phyloP scores from a whole-genome alignment of 2,888 invertebrate species.

The Noctua comes region DNA sequence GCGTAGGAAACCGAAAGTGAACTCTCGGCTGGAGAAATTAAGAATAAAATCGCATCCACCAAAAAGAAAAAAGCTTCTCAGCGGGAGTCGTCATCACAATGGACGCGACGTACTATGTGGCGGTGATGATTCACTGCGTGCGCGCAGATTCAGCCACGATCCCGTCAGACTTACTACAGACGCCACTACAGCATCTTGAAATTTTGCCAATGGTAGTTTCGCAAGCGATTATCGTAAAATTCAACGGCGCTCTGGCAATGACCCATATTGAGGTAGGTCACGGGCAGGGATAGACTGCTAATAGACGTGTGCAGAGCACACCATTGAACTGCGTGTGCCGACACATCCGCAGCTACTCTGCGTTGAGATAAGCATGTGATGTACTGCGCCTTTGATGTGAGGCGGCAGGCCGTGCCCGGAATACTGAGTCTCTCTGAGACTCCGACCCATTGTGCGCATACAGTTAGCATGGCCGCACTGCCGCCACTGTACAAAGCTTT shows the following conservation, averaged over 20 bases:
- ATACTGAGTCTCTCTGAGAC: slow-evolving; percentile 68
- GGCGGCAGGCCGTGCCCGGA: slow-evolving; percentile 72
- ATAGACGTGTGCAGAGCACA: slow-evolving; percentile 62
- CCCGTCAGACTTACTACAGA: slow-evolving; percentile 89
- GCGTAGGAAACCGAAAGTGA: slow-evolving; percentile 69
- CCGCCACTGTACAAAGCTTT: slow-evolving; percentile 68
- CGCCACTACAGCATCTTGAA: slow-evolving; percentile 85
- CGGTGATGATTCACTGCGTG: slow-evolving; percentile 79
- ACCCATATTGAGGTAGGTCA: slow-evolving; percentile 87
- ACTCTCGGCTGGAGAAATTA: slow-evolving; percentile 73
- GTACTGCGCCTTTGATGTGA: slow-evolving; percentile 76
- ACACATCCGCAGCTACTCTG: slow-evolving; percentile 66
- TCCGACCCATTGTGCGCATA: slow-evolving; percentile 60
- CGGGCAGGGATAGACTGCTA: slow-evolving; percentile 78
- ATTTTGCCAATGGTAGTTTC: slow-evolving; percentile 89
- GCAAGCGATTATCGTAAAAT: slow-evolving; percentile 88
- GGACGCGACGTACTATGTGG: slow-evolving; percentile 67
- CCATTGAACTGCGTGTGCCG: slow-evolving; percentile 49
- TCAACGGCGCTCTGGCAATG: slow-evolving; percentile 83
- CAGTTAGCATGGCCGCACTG: slow-evolving; percentile 65
- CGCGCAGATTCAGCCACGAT: slow-evolving; percentile 66
- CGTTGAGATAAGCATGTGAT: slow-evolving; percentile 73
- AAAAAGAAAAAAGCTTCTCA: slow-evolving; percentile 74
- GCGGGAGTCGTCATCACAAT: slow-evolving; percentile 79
- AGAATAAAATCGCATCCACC: slow-evolving; percentile 65